phyloP scores from a whole-genome alignment of 2,797 vertebrate species.

The Girardinus metallicus region DNA sequence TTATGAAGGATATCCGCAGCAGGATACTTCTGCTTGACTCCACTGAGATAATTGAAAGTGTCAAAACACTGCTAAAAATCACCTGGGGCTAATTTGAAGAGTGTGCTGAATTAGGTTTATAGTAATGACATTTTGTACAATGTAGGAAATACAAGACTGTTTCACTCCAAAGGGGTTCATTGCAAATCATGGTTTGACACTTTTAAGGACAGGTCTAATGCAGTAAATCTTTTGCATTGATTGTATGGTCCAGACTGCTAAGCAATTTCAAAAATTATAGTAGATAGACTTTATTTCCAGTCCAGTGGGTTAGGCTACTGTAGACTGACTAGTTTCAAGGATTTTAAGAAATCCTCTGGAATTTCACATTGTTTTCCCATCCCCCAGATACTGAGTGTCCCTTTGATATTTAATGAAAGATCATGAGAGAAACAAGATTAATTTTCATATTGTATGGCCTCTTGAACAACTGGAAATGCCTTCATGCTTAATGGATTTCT shows the following conservation, averaged over 20 bases:
- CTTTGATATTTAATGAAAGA: neutral
- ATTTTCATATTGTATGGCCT: neutral
- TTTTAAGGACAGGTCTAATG: too few species aligned
- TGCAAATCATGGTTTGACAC: neutral
- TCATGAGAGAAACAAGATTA: neutral
- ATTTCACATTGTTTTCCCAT: neutral
- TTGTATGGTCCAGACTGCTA: neutral
- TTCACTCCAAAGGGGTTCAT: neutral
- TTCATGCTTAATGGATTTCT: neutral
- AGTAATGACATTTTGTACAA: neutral
- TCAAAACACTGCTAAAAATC: constrained; percentile 10
- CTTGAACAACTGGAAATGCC: neutral
- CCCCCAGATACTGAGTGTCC: neutral
- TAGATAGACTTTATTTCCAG: neutral
- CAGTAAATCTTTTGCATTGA: neutral
- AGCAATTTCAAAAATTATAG: neutral
- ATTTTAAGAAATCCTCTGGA: neutral
- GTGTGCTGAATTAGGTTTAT: neutral
- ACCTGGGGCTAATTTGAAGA: neutral
- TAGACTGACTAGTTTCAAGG: neutral
- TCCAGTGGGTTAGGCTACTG: neutral
- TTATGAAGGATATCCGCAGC: constrained; percentile 3
- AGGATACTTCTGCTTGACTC: neutral
- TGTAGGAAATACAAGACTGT: neutral
- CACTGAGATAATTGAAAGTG: neutral